Percentiles rank a stretch among this genome's conserved stretches.
Conservation (phyloP, 2,797 vertebrate species). For the Enteromius viviparus region DNA sequence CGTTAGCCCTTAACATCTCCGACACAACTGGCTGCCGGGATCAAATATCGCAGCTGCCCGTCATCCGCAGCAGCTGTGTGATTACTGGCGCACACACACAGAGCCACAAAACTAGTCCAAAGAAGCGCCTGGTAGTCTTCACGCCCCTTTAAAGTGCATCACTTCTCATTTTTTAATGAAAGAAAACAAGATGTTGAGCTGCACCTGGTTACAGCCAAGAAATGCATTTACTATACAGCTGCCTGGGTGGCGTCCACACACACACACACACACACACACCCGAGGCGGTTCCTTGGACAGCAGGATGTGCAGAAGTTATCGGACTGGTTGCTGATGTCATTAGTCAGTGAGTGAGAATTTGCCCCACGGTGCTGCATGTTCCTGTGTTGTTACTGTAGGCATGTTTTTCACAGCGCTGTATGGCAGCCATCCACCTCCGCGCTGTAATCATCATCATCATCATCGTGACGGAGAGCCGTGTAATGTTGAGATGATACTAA, state of each 20-base stretch:
- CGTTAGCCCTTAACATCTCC: conserved; percentile 22
- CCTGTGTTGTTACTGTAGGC: conserved; percentile 42
- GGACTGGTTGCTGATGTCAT: conserved; percentile 64
- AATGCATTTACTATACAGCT: conserved; percentile 64
- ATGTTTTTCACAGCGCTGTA: conserved; percentile 27
- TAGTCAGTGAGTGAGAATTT: conserved; percentile 65
- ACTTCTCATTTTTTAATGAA: conserved; percentile 44
- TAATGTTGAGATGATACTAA: conserved; percentile 45
- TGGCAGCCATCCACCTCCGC: conserved; percentile 31
- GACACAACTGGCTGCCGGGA: conserved; percentile 38
- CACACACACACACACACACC: conserved; percentile 37
- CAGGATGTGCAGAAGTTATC: conserved; percentile 74
- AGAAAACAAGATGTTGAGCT: conserved; percentile 30
- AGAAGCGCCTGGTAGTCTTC: conserved; percentile 22
- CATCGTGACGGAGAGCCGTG: conserved; percentile 45
- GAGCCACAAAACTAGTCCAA: conserved; percentile 27
- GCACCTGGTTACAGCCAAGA: conserved; percentile 63
- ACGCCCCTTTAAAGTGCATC: conserved; percentile 26
- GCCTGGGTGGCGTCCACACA: conserved; percentile 53
- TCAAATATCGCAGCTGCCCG: conserved; percentile 48
- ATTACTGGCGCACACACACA: conserved; percentile 37
- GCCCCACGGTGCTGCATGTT: conserved; percentile 40
- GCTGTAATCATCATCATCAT: conserved; percentile 35
- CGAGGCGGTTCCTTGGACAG: conserved; percentile 67
- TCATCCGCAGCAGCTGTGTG: conserved; percentile 58